A percentile compares a stretch with the other conserved stretches of the same genome.
Conservation (phyloP, 2,113 vertebrate species). For the Misgurnus mizolepis region DNA sequence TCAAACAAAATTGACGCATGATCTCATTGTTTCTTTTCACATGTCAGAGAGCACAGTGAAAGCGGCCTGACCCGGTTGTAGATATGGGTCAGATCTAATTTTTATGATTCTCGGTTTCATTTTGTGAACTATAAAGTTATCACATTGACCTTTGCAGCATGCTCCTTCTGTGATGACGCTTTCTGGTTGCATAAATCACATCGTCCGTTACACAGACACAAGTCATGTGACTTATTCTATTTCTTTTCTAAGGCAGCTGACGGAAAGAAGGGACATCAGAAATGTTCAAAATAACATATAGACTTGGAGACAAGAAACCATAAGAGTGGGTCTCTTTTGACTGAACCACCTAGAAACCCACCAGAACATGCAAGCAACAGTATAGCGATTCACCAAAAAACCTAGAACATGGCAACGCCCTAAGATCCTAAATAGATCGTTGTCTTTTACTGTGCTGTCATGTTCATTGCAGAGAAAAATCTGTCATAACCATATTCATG, state of each 20-base stretch:
- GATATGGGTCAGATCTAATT: neutral
- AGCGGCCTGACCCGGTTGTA: constrained; percentile 27
- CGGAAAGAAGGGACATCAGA: no score
- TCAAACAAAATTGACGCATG: constrained; percentile 49
- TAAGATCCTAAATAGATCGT: neutral
- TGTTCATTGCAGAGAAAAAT: constrained; percentile 57
- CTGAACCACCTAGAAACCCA: no score
- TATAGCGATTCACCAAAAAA: no score
- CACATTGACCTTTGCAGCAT: neutral
- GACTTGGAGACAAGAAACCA: no score
- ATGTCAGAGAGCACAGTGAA: constrained; percentile 69
- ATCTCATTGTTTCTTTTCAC: constrained; percentile 65
- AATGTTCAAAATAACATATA: no score
- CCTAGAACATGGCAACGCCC: no score
- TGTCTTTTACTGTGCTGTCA: constrained; percentile 72
- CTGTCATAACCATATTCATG: constrained; percentile 72
- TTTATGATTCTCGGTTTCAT: neutral
- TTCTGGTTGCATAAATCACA: neutral
- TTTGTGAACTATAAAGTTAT: neutral
- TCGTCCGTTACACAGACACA: no score
- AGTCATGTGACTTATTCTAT: no score
- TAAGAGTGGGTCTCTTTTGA: no score
- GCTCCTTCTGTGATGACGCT: neutral
- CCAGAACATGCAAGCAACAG: no score
- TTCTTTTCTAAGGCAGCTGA: no score